A percentile compares a stretch with the other conserved stretches of the same genome.
Evolutionary conservation across 1,140 invertebrate species (phyloP).

Genomic region (Macrocentrus cingulum): DNA sequence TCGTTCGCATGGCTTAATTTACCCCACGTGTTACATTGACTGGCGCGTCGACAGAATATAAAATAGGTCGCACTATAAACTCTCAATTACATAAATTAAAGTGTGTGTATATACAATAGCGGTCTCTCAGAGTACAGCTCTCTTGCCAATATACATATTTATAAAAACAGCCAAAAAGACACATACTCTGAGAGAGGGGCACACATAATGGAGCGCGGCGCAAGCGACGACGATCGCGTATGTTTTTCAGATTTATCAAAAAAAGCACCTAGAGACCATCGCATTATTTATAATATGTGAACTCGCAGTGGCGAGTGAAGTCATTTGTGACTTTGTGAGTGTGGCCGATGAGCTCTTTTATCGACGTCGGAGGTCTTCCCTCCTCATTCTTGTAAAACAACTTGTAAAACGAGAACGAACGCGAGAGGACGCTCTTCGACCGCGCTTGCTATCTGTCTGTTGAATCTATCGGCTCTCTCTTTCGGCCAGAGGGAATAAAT

Average conservation of each 20-base stretch:
- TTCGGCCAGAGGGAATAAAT: constrained; percentile 14
- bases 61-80: constrained; percentile 14
- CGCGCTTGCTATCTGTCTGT: constrained; percentile 39
- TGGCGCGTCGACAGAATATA: constrained; percentile 4
- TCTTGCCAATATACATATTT: not conserved
- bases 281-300: not conserved
- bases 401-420: constrained; percentile 55
- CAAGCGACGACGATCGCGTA: too few relatives aligned
- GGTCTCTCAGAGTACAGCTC: too few relatives aligned
- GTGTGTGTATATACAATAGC: not conserved
- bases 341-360: constrained; percentile 18
- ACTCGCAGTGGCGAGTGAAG: not conserved
- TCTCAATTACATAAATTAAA: constrained; percentile 5
- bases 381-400: constrained; percentile 56
- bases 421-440: constrained; percentile 36
- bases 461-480: constrained; percentile 42
- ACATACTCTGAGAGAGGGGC: too few relatives aligned
- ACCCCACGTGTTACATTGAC: too few relatives aligned
- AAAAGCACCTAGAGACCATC: too few relatives aligned
- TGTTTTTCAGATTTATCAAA: too few relatives aligned
- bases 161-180: too few relatives aligned
- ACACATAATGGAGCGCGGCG: too few relatives aligned
- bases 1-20: too few relatives aligned
- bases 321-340: too few relatives aligned
- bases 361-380: constrained; percentile 40